These are phyloP conservation scores for Vanessa tameamea DNA, from an alignment of 1,140 invertebrate genomes.

Conservation along the genomic window DNA sequence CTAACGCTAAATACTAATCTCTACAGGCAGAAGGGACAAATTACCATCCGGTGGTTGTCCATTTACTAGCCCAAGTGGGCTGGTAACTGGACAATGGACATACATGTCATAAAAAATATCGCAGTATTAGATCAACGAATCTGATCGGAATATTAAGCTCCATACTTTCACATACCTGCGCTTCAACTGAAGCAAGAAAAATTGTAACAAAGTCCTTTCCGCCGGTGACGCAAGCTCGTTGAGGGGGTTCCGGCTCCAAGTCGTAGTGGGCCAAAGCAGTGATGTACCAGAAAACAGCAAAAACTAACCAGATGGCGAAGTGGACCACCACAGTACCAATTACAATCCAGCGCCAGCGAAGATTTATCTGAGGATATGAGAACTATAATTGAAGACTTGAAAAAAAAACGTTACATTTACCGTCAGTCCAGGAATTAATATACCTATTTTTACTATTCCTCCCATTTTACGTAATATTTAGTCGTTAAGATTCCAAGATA, in stretches of 20 bases:
- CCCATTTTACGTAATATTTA: too few relatives aligned
- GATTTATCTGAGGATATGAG: constrained; percentile 57
- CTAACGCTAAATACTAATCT: too few relatives aligned
- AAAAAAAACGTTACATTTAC: background rate
- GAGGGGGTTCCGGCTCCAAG: constrained; percentile 70
- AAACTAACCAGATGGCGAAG: constrained; percentile 72
- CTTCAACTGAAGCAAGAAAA: constrained; percentile 72
- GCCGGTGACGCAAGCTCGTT: constrained; percentile 62
- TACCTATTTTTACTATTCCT: too few relatives aligned
- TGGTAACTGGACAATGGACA: too few relatives aligned
- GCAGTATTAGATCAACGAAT: too few relatives aligned
- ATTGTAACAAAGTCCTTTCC: constrained; percentile 73
- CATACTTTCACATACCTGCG: constrained; percentile 54
- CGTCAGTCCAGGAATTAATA: too few relatives aligned
- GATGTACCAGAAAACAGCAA: constrained; percentile 76
- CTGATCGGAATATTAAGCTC: background rate
- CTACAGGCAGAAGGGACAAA: too few relatives aligned
- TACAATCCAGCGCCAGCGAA: constrained; percentile 76
- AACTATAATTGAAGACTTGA: background rate
- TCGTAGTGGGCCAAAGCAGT: constrained; percentile 71
- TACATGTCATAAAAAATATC: too few relatives aligned
- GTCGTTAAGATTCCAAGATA: too few relatives aligned
- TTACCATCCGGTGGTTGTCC: too few relatives aligned
- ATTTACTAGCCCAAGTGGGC: too few relatives aligned
- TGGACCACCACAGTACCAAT: constrained; percentile 68